phyloP scores from a whole-genome alignment of 2,113 vertebrate species.

The Sus scrofa region T2T-Sscrofa CM000812.6:82138001-82138500 shows the following conservation, averaged over 20 bases:
- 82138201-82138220: neutral
- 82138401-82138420: neutral
- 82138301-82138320: too few species aligned
- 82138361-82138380: too few species aligned
- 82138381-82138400: too few species aligned
- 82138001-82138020: neutral
- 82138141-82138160: neutral
- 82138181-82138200: slow-evolving; percentile 15
- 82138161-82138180: neutral
- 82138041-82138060: neutral
- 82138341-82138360: too few species aligned
- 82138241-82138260: too few species aligned
- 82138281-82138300: too few species aligned
- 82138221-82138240: too few species aligned
- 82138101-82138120: neutral
- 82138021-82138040: neutral
- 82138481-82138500: neutral
- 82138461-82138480: neutral
- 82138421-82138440: neutral
- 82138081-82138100: neutral
- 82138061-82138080: neutral
- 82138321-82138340: too few species aligned
- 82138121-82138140: neutral
- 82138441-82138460: neutral
- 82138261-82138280: too few species aligned